These are phyloP conservation scores for Acipenser ruthenus DNA, from an alignment of 2,797 vertebrate genomes.

Conservation along the genomic window DNA sequence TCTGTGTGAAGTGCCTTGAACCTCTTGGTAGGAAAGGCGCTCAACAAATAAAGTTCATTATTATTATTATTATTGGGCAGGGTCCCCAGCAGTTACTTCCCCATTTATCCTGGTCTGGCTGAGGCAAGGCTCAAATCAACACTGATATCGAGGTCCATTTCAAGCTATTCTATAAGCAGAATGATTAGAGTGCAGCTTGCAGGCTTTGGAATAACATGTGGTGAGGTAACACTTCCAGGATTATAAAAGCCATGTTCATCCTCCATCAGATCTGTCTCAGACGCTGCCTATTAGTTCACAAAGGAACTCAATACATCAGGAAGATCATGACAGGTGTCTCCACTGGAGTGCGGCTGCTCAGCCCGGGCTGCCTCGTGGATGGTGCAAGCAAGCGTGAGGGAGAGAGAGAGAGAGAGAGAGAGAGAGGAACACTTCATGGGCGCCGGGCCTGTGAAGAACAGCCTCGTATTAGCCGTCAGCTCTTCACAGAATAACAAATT, in stretches of 20 bases:
- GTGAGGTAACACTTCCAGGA: constrained; percentile 27
- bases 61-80: constrained; percentile 17
- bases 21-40: no score
- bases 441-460: constrained; percentile 17
- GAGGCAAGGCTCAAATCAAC: constrained; percentile 38
- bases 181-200: constrained; percentile 29
- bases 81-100: constrained; percentile 39
- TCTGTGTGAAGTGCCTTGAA: no score
- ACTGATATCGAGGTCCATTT: constrained; percentile 30
- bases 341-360: constrained; percentile 23
- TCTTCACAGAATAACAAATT: constrained; percentile 39
- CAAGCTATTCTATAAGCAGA: constrained; percentile 30
- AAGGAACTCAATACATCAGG: constrained; percentile 27
- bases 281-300: constrained; percentile 21
- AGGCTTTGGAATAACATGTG: constrained; percentile 25
- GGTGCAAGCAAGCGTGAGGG: neutral
- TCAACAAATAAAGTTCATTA: no score
- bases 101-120: constrained; percentile 32
- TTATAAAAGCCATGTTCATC: constrained; percentile 28
- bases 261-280: constrained; percentile 32
- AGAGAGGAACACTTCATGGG: constrained; percentile 26
- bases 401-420: constrained; percentile 6
- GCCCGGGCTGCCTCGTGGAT: neutral
- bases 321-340: constrained; percentile 35
- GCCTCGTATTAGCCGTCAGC: constrained; percentile 41